Conservation (phyloP, 2,888 invertebrate genomes). For the Phorcus lineatus region DNA sequence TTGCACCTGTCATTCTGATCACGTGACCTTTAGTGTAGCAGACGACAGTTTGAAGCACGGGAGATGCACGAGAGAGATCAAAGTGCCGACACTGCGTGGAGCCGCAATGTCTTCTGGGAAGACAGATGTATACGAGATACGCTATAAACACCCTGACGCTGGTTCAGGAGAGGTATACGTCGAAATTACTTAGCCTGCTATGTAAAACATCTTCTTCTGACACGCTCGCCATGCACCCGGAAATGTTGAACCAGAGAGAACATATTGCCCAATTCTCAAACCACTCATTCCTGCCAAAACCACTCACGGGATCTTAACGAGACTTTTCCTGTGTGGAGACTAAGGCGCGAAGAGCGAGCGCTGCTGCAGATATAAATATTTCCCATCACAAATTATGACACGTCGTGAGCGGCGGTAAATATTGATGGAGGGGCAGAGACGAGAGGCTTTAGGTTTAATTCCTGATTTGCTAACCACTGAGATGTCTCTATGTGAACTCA, state of each 20-base stretch:
- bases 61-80: slow-evolving; percentile 23
- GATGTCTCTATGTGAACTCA: too few relatives aligned
- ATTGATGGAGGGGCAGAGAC: not conserved
- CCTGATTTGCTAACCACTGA: too few relatives aligned
- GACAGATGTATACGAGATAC: not conserved
- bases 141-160: slow-evolving; percentile 6
- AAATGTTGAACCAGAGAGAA: slow-evolving; percentile 9
- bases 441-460: too few relatives aligned
- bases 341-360: not conserved
- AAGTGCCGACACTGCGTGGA: slow-evolving; percentile 13
- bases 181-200: slow-evolving; percentile 18
- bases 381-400: slow-evolving; percentile 13
- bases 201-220: slow-evolving; percentile 19
- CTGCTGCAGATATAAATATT: not conserved
- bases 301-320: slow-evolving; percentile 10
- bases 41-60: slow-evolving; percentile 21
- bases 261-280: slow-evolving; percentile 15
- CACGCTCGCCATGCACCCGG: slow-evolving; percentile 15
- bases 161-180: not conserved
- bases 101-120: slow-evolving; percentile 16
- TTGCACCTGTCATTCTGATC: slow-evolving; percentile 8
- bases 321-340: not conserved
- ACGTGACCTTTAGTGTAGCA: slow-evolving; percentile 18
- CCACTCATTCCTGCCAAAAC: slow-evolving; percentile 10
- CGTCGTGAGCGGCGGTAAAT: not conserved